Conservation (phyloP, 23 tunicate species). For the Pegea sp. region DNA sequence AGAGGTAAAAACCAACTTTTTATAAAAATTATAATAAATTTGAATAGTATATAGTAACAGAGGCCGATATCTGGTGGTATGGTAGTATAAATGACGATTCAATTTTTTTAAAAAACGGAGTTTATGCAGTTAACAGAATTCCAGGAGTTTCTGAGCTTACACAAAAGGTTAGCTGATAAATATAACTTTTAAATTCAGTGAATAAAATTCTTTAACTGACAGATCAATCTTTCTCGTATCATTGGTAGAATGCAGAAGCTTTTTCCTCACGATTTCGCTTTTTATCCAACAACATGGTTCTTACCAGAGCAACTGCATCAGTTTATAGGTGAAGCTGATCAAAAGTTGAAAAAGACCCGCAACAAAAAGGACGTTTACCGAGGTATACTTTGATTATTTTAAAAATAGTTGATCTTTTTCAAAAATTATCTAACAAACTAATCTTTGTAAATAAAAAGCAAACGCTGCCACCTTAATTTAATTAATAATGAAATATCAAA, state of each 20-base stretch:
- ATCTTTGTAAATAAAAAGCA: no score
- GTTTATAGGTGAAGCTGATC: slow-evolving; percentile 43
- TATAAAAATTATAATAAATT: no score
- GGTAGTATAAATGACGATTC: slow-evolving; percentile 61
- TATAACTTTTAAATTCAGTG: no score
- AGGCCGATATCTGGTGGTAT: slow-evolving; percentile 62
- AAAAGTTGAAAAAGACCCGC: not conserved
- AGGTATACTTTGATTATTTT: no score
- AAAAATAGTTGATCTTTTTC: no score
- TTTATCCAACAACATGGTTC: slow-evolving; percentile 83
- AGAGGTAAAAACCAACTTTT: no score
- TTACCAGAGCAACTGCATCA: slow-evolving; percentile 84
- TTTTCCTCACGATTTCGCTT: slow-evolving; percentile 74
- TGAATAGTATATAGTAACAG: no score
- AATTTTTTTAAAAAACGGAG: no score
- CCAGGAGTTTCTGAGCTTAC: slow-evolving; percentile 68
- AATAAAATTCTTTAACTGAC: no score
- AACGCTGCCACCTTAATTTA: no score
- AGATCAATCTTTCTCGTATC: slow-evolving; percentile 65
- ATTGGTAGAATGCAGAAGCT: slow-evolving; percentile 73
- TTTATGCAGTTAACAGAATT: slow-evolving; percentile 70
- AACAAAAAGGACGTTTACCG: slow-evolving; percentile 3
- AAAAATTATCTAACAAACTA: no score
- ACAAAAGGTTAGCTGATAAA: slow-evolving; percentile 89
- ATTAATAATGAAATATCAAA: no score